These are phyloP conservation scores for Selene dorsalis DNA, from an alignment of 2,797 vertebrate species.

Conservation along the genomic window DNA sequence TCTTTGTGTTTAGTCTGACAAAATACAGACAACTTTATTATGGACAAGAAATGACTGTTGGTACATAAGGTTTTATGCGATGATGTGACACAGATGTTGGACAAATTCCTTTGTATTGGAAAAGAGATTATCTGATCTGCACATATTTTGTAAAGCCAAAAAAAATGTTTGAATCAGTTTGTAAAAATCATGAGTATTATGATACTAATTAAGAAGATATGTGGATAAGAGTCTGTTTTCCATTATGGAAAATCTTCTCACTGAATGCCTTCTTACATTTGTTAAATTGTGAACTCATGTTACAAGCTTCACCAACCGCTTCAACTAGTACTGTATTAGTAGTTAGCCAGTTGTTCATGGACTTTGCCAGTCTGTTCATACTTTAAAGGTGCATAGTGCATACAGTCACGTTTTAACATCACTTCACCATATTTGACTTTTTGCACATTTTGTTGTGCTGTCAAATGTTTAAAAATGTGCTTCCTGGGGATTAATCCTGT, in stretches of 20 bases:
- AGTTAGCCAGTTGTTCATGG: constrained; percentile 45
- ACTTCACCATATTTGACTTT: constrained; percentile 31
- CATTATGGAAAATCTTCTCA: constrained; percentile 43
- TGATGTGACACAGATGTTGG: constrained; percentile 40
- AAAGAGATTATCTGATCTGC: constrained; percentile 23
- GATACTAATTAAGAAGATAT: constrained; percentile 43
- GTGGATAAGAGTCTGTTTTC: constrained; percentile 52
- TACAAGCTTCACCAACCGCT: constrained; percentile 49
- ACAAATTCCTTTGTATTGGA: constrained; percentile 25
- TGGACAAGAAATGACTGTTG: constrained; percentile 24
- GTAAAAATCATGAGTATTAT: constrained; percentile 40
- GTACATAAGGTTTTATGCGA: constrained; percentile 17
- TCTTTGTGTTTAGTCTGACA: constrained; percentile 8
- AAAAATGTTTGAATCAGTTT: constrained; percentile 44
- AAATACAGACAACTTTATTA: constrained; percentile 18
- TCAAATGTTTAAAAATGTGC: constrained; percentile 41
- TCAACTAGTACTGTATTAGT: constrained; percentile 39
- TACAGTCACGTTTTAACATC: constrained; percentile 35
- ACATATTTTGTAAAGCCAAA: constrained; percentile 52
- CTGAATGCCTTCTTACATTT: constrained; percentile 62
- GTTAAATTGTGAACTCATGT: constrained; percentile 48
- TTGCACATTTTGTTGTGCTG: constrained; percentile 48
- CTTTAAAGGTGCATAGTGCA: constrained; percentile 58
- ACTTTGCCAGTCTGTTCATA: constrained; percentile 41
- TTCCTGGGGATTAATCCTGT: constrained; percentile 32